A percentile compares a stretch with the other conserved stretches of the same genome.
phyloP scores from a whole-genome alignment of 2,113 vertebrate genomes.

The Cephalopterus ornatus region DNA sequence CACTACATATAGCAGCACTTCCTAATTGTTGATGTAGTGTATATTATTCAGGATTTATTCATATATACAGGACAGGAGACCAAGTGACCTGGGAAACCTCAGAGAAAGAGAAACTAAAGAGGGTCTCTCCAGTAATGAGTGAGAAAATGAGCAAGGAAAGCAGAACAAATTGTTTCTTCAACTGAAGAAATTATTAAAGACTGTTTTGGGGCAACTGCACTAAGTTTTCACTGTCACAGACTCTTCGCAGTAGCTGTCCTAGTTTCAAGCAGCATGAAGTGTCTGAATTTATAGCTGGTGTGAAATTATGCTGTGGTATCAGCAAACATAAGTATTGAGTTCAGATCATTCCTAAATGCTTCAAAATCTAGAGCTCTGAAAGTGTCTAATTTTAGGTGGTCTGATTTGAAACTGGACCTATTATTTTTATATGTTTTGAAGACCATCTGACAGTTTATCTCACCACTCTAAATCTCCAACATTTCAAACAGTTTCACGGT shows the following conservation, averaged over 20 bases:
- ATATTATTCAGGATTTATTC: not conserved
- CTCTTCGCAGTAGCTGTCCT: conserved; percentile 10
- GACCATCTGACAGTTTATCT: not conserved
- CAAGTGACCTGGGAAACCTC: not conserved
- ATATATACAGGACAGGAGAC: not conserved
- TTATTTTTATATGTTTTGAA: conserved; percentile 3
- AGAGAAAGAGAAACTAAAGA: not conserved
- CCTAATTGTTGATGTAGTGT: not conserved
- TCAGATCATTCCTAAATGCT: not conserved
- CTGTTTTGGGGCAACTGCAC: not conserved
- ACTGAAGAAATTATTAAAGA: conserved; percentile 8
- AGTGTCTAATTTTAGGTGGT: not conserved
- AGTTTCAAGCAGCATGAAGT: not conserved
- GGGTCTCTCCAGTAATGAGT: not conserved
- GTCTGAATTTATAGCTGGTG: not conserved
- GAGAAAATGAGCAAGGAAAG: not conserved
- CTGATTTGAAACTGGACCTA: not conserved
- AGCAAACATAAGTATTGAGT: conserved; percentile 21
- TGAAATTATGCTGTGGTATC: not conserved
- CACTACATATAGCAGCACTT: not conserved
- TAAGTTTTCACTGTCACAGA: not conserved
- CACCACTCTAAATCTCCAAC: not conserved
- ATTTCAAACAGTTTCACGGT: not conserved
- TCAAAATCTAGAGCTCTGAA: not conserved
- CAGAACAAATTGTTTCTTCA: not conserved